phyloP scores from a whole-genome alignment of 2,113 vertebrate species.

The Pygathrix nemaeus region DNA sequence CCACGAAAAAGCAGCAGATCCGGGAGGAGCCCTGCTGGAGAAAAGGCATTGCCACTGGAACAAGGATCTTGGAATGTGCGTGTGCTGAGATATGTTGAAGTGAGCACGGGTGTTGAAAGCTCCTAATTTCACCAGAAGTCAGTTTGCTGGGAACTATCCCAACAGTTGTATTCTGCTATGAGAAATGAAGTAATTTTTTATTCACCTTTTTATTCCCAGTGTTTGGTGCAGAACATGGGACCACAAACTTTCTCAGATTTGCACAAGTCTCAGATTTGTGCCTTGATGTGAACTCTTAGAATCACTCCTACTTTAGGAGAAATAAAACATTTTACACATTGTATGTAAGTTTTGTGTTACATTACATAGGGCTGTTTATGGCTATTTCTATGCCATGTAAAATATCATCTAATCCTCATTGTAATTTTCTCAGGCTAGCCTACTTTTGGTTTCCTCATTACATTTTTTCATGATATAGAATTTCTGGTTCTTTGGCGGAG shows the following conservation, averaged over 20 bases:
- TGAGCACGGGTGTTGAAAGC: neutral
- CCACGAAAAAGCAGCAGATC: neutral
- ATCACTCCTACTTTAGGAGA: neutral
- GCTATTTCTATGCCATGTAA: neutral
- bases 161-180: neutral
- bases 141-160: neutral
- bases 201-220: neutral
- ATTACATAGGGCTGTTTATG: neutral
- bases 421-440: neutral
- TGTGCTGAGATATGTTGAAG: neutral
- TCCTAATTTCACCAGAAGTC: neutral
- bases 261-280: neutral
- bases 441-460: constrained; percentile 42
- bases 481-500: neutral
- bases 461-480: neutral
- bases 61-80: neutral
- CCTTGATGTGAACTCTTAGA: neutral
- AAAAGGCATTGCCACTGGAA: neutral
- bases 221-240: neutral
- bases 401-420: constrained; percentile 22
- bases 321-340: neutral
- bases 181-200: neutral
- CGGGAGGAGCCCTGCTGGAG: neutral
- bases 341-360: neutral
- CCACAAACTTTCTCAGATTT: neutral